These are phyloP conservation scores for Venusia cambrica DNA, from an alignment of 2,888 invertebrate species.

Conservation along the genomic window DNA sequence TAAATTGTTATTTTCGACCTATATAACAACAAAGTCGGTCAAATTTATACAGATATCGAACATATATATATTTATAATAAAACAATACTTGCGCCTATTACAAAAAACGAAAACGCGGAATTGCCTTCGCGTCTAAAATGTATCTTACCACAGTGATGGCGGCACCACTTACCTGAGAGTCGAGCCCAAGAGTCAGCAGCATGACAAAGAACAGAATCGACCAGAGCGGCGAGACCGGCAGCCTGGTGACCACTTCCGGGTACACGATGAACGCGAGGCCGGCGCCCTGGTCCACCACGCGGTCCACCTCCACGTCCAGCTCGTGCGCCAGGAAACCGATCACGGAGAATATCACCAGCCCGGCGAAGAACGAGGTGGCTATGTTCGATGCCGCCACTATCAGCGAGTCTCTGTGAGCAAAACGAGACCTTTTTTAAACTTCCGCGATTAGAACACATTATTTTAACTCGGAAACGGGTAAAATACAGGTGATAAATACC, in stretches of 20 bases:
- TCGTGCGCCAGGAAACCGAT: conserved; percentile 91
- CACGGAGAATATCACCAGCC: conserved; percentile 89
- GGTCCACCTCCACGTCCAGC: conserved; percentile 83
- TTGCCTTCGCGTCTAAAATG: too few relatives aligned
- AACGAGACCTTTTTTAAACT: too few relatives aligned
- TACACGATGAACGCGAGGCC: conserved; percentile 93
- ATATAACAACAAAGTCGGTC: too few relatives aligned
- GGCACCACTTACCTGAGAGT: conserved; percentile 84
- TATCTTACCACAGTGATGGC: too few relatives aligned
- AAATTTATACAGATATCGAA: too few relatives aligned
- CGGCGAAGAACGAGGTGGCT: conserved; percentile 89
- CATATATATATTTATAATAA: too few relatives aligned
- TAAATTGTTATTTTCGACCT: too few relatives aligned
- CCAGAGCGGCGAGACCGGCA: conserved; percentile 91
- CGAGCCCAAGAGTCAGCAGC: conserved; percentile 87
- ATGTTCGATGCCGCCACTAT: conserved; percentile 90
- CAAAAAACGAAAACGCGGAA: too few relatives aligned
- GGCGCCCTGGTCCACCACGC: conserved; percentile 88
- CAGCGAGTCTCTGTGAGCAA: conserved; percentile 85
- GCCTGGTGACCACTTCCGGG: conserved; percentile 89
- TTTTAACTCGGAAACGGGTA: too few relatives aligned
- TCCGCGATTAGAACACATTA: too few relatives aligned
- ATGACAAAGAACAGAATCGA: conserved; percentile 90
- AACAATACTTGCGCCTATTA: too few relatives aligned
- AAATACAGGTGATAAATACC: too few relatives aligned